Base-by-base conservation (phyloP, 2,888 invertebrate species). In the Panzeria rudis region DNA sequence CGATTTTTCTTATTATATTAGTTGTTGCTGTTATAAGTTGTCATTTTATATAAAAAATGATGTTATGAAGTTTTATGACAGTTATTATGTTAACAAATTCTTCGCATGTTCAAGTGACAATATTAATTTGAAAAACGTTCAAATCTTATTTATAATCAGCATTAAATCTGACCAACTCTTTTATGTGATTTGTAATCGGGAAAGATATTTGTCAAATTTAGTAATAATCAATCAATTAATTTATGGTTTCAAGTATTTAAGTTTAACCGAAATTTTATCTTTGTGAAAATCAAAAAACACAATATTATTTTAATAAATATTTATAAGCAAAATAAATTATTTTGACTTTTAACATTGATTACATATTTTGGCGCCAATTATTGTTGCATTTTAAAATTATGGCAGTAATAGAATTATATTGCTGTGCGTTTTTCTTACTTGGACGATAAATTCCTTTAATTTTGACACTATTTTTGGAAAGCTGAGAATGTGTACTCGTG, bases 61-160 rank as follows among this genome's bases (percentile, higher is more conserved):
- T 88, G 89, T 90, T 90, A 90, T 91, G 90, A 91, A 90, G 89
- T 88, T 88, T 84, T 86, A 89, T 91, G 91, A 90, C 91, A 90
- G 90, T 88, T 88, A 89, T 89, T 91, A 89, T 91, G 91, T 91
- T 91, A 89, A 90, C 90, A 91, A 90, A 91, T 91, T 91, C 91
- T 88, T 85, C 76, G 87, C 88, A 89, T 90, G 89, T 88, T 87
- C 89, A 90, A 89, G 89, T 91, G 91, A 91, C 91, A 91, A 91
- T 90, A 89, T 91, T 89, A 91, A 91, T 91, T 90, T 91, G 88
- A 86, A 61, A 81, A 86, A 85, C 71, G 75, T 81, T 85, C 32
- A 86, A 86, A 78, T 75, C 64, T 73, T 78, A 61, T 78, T 73
- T 75, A 52, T 66, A 72, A 72, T 61, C 41, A 47, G 32, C 11